These are phyloP conservation scores for Poeciliopsis infans DNA, from an alignment of 2,797 vertebrate genomes.

Conservation along the genomic window DNA sequence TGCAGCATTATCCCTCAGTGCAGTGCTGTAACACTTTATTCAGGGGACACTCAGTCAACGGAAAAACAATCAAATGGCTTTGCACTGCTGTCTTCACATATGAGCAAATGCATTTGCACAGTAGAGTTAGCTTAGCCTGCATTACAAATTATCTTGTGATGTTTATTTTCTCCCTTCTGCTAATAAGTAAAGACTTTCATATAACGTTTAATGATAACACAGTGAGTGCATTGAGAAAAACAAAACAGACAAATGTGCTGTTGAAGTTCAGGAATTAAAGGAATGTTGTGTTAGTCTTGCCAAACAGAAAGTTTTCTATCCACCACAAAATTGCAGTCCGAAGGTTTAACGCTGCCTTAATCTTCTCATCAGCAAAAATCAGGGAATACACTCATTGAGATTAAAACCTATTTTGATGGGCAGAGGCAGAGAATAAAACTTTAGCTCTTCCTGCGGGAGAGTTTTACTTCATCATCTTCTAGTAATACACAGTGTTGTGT, in stretches of 20 bases:
- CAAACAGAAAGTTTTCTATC: neutral
- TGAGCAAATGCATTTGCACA: neutral
- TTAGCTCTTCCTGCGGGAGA: neutral
- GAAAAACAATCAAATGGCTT: neutral
- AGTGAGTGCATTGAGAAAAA: neutral
- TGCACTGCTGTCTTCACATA: conserved; percentile 1
- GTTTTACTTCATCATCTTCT: neutral
- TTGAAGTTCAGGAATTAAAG: neutral
- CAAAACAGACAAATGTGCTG: neutral
- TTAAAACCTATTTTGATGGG: too few relatives aligned
- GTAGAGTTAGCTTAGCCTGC: neutral
- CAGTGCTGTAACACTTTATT: conserved; percentile 41
- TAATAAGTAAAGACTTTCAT: neutral
- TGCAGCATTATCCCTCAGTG: conserved; percentile 52
- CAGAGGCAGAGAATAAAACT: neutral
- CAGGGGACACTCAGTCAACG: conserved; percentile 8
- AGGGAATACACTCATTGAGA: neutral
- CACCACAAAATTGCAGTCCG: neutral
- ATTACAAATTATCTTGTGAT: neutral
- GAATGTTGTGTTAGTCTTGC: neutral
- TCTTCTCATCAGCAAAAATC: neutral
- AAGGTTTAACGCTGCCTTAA: neutral
- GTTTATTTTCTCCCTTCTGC: neutral
- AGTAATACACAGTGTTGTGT: neutral
- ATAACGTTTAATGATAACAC: neutral